Evolutionary conservation across 2,888 invertebrate genomes (phyloP).

Genomic region (Epistrophe grossulariae): DNA sequence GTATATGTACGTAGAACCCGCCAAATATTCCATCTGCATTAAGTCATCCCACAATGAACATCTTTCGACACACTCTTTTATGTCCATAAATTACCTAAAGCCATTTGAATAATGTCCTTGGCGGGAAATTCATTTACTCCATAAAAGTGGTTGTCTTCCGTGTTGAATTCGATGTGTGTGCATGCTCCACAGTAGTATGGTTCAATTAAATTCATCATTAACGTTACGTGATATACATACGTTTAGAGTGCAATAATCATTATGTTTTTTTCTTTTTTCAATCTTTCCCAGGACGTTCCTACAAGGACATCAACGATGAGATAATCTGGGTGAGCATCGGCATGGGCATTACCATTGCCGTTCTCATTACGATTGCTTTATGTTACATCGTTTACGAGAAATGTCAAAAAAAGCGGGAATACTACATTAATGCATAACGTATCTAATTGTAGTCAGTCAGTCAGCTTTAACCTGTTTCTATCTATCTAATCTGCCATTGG

Average conservation of each 20-base stretch:
- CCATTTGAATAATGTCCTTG: slow-evolving; percentile 56
- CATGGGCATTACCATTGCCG: slow-evolving; percentile 92
- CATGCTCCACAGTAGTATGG: background rate
- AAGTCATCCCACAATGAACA: slow-evolving; percentile 34
- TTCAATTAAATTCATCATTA: slow-evolving; percentile 51
- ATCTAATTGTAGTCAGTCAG: slow-evolving; percentile 35
- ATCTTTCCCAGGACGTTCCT: slow-evolving; percentile 88
- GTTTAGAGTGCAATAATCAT: slow-evolving; percentile 42
- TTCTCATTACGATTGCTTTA: slow-evolving; percentile 91
- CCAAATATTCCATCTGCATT: slow-evolving; percentile 47
- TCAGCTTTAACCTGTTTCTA: slow-evolving; percentile 47
- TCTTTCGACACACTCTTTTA: slow-evolving; percentile 39
- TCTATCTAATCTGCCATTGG: slow-evolving; percentile 43
- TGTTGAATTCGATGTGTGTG: background rate
- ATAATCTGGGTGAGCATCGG: slow-evolving; percentile 95
- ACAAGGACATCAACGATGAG: slow-evolving; percentile 93
- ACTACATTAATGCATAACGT: slow-evolving; percentile 87
- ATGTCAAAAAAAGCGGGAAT: slow-evolving; percentile 88
- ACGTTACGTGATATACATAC: slow-evolving; percentile 38
- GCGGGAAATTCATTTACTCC: slow-evolving; percentile 40
- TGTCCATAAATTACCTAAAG: slow-evolving; percentile 57
- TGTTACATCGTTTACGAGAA: slow-evolving; percentile 93
- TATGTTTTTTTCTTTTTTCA: background rate
- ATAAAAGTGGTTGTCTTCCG: slow-evolving; percentile 11
- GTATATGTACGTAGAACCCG: background rate